Evolutionary conservation across 2,888 invertebrate species (phyloP).

Genomic region (Phania funesta): DNA sequence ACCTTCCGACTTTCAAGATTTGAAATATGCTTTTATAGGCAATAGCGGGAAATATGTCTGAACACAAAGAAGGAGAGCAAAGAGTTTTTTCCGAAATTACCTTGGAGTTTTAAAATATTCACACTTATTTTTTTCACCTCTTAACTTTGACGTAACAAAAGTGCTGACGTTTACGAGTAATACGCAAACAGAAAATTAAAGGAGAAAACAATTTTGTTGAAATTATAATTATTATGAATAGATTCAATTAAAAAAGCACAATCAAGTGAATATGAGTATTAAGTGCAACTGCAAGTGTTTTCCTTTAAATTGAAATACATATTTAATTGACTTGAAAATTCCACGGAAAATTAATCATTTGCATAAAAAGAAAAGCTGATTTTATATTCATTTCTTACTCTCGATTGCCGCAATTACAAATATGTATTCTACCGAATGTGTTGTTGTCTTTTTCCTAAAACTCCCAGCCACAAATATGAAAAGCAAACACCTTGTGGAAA

Average conservation of each 20-base stretch:
- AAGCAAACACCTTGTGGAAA: constrained; percentile 21
- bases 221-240: constrained; percentile 48
- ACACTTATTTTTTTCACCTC: too few species aligned
- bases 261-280: constrained; percentile 21
- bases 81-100: too few species aligned
- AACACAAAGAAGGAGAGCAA: too few species aligned
- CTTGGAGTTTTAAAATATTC: too few species aligned
- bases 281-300: constrained; percentile 24
- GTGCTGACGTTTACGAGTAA: not conserved
- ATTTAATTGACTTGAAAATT: constrained; percentile 76
- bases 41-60: too few species aligned
- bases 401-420: constrained; percentile 45
- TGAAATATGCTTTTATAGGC: too few species aligned
- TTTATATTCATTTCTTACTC: constrained; percentile 13
- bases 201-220: constrained; percentile 33
- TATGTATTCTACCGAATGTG: not conserved
- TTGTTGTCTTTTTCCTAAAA: constrained; percentile 26
- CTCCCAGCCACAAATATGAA: constrained; percentile 4
- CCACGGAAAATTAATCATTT: constrained; percentile 76
- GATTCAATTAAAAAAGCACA: constrained; percentile 27
- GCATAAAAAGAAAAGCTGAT: constrained; percentile 70
- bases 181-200: not conserved
- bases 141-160: too few species aligned
- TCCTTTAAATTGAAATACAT: constrained; percentile 68
- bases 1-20: too few species aligned